Percentiles rank a stretch among this genome's conserved stretches.
Conservation (phyloP, 2,888 invertebrate species). For the Carpatolechia fugitivella region DNA sequence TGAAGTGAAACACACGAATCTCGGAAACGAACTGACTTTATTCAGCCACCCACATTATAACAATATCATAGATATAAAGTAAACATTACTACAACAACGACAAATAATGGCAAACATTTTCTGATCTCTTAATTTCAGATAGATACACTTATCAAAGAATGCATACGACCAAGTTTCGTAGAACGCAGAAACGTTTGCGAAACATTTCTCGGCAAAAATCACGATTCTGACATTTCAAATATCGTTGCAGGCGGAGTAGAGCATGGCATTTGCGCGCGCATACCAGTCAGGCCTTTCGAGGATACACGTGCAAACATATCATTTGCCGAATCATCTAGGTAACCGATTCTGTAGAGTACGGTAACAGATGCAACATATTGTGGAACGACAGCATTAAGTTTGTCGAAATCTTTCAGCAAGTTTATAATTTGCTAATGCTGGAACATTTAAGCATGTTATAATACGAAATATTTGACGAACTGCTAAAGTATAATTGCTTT, state of each 20-base stretch:
- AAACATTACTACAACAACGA: too few species aligned
- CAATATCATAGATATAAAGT: too few species aligned
- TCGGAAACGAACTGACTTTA: too few species aligned
- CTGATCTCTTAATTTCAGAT: neutral
- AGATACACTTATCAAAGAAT: neutral
- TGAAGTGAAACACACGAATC: too few species aligned
- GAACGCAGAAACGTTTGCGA: constrained; percentile 49
- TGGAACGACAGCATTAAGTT: neutral
- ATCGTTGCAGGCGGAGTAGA: constrained; percentile 60
- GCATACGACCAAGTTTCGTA: constrained; percentile 24
- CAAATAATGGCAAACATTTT: too few species aligned
- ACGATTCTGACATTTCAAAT: constrained; percentile 75
- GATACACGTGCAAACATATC: constrained; percentile 20
- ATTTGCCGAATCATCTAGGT: neutral
- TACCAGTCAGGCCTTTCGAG: constrained; percentile 48
- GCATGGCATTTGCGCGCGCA: constrained; percentile 68
- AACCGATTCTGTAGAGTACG: neutral
- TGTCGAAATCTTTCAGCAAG: neutral
- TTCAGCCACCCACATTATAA: too few species aligned
- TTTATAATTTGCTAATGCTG: neutral
- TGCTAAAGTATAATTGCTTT: too few species aligned
- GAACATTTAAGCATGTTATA: neutral
- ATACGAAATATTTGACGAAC: too few species aligned
- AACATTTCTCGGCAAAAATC: constrained; percentile 71
- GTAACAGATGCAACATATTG: neutral